phyloP scores from a whole-genome alignment of 2,888 invertebrate species.

The Coronaproctus castanopsis region DNA sequence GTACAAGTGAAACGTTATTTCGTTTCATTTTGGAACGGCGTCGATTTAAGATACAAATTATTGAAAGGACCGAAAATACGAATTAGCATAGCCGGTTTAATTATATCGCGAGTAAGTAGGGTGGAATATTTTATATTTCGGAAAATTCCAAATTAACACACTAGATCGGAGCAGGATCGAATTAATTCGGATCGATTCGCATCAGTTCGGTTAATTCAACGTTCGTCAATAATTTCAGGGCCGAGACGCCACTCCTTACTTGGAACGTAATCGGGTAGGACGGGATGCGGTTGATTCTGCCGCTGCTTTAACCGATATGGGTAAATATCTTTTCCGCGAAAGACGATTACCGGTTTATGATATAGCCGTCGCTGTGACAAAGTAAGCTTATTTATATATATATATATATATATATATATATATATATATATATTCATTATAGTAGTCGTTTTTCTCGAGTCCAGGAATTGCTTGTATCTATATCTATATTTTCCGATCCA shows the following conservation, averaged over 20 bases:
- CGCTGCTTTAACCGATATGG: slow-evolving; percentile 86
- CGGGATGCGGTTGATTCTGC: slow-evolving; percentile 87
- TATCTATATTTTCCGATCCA: no score
- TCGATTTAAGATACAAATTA: slow-evolving; percentile 75
- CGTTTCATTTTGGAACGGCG: slow-evolving; percentile 90
- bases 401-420: no score
- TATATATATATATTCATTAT: no score
- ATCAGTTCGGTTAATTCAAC: no score
- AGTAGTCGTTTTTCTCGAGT: no score
- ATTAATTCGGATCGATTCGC: no score
- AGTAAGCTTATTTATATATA: slow-evolving; percentile 54
- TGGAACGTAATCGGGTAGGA: slow-evolving; percentile 81
- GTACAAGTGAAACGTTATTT: slow-evolving; percentile 79
- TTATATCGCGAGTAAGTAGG: slow-evolving; percentile 69
- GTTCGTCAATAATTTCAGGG: no score
- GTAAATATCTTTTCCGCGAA: slow-evolving; percentile 89
- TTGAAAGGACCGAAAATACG: slow-evolving; percentile 79
- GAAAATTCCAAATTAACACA: background rate
- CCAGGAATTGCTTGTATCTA: no score
- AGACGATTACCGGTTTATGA: slow-evolving; percentile 84
- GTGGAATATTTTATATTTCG: background rate
- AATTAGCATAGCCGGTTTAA: slow-evolving; percentile 85
- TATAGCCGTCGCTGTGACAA: slow-evolving; percentile 86
- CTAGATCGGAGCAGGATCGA: no score
- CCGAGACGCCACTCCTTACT: slow-evolving; percentile 81